A percentile compares a stretch with the other conserved stretches of the same genome.
These are phyloP conservation scores for Erinaceus europaeus DNA, from an alignment of 2,113 vertebrate genomes.

Conservation along the genomic window DNA sequence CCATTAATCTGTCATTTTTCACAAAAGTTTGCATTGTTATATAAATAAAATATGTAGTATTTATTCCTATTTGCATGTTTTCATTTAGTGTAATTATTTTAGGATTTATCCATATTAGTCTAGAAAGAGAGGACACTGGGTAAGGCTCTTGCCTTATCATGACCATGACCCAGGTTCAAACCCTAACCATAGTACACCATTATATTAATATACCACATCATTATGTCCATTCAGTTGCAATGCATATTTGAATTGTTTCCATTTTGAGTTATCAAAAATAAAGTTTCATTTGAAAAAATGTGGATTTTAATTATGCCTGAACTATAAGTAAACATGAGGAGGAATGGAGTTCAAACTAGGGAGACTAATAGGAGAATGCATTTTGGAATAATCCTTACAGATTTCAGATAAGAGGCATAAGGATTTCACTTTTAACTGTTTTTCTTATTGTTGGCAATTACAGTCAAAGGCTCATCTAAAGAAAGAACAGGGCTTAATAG, in stretches of 20 bases:
- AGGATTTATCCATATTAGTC: neutral
- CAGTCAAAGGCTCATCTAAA: neutral
- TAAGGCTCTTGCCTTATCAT: too few relatives aligned
- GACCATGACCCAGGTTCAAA: too few relatives aligned
- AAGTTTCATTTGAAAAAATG: neutral
- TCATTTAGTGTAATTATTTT: neutral
- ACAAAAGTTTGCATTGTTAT: neutral
- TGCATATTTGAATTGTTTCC: neutral
- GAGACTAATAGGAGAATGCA: neutral
- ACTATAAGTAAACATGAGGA: neutral
- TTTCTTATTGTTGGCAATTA: neutral
- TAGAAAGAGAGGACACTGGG: too few relatives aligned
- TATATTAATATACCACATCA: neutral
- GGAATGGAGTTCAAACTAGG: neutral
- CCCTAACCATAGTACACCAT: neutral
- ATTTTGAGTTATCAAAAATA: neutral
- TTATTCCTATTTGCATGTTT: neutral
- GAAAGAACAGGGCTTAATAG: neutral
- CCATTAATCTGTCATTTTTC: neutral
- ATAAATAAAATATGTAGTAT: neutral
- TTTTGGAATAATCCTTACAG: neutral
- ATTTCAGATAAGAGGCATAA: neutral
- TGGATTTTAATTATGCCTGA: neutral
- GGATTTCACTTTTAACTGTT: neutral
- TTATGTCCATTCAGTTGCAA: neutral